These are phyloP conservation scores for Sinocyclocheilus maitianheensis DNA, from an alignment of 2,113 vertebrate species.

Conservation along the genomic window DNA sequence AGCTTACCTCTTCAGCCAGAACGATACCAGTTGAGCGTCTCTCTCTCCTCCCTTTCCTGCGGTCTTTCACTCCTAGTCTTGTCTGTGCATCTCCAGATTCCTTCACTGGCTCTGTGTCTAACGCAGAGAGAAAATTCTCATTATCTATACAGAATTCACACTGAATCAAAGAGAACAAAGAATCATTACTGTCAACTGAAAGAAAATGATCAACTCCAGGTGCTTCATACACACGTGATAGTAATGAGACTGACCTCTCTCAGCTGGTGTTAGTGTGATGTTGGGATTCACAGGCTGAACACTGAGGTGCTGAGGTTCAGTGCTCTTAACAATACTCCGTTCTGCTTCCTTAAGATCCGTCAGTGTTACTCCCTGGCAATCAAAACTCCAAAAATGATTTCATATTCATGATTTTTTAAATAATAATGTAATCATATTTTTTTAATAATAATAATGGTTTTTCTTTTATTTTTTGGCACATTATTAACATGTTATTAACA, in stretches of 20 bases:
- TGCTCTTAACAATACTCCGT: conserved; percentile 69
- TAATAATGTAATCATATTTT: no score
- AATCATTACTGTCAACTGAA: neutral
- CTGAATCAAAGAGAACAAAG: neutral
- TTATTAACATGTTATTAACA: no score
- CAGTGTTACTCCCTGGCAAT: conserved; percentile 84
- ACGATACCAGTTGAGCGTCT: conserved; percentile 77
- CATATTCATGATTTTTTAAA: neutral
- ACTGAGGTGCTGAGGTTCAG: conserved; percentile 62
- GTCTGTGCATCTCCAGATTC: conserved; percentile 68
- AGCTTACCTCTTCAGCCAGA: conserved; percentile 63
- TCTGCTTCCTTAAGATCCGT: conserved; percentile 90
- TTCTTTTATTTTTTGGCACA: no score
- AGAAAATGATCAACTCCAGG: neutral
- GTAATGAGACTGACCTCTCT: conserved; percentile 69
- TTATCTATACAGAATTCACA: neutral
- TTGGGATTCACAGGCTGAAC: conserved; percentile 76
- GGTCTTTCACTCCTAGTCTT: conserved; percentile 68
- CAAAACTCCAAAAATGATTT: neutral
- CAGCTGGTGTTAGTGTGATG: conserved; percentile 72
- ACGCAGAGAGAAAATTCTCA: conserved; percentile 26
- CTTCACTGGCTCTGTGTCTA: conserved; percentile 74
- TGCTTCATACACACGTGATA: neutral
- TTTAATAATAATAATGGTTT: no score
- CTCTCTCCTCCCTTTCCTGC: conserved; percentile 71